Percentiles rank a stretch among this genome's conserved stretches.
Evolutionary conservation across 2,797 vertebrate genomes (phyloP).

Genomic region (Mycteria americana): DNA sequence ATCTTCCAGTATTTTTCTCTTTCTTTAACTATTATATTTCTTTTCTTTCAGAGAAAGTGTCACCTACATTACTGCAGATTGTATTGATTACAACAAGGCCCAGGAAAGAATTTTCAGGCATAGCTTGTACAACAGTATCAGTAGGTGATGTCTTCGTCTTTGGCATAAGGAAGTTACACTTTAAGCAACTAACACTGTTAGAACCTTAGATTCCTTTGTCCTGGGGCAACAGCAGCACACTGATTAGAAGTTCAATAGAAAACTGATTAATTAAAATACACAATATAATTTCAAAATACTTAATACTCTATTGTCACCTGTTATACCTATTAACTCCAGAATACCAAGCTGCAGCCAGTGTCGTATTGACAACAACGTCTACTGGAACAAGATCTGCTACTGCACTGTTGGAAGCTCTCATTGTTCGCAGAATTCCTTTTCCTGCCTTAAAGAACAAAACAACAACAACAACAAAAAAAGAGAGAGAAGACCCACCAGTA

Average conservation of each 20-base stretch:
- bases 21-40: neutral
- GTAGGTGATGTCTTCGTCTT: neutral
- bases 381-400: constrained; percentile 97
- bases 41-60: neutral
- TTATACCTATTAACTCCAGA: constrained; percentile 89
- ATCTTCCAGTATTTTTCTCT: neutral
- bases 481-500: constrained; percentile 50
- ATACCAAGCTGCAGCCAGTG: constrained; percentile 94
- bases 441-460: constrained; percentile 84
- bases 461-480: neutral
- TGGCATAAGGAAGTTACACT: neutral
- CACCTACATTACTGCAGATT: neutral
- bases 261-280: neutral
- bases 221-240: neutral
- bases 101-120: neutral
- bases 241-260: neutral
- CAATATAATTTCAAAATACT: neutral
- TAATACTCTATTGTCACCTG: constrained; percentile 69
- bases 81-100: neutral
- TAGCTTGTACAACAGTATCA: neutral
- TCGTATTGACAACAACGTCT: constrained; percentile 93
- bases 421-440: constrained; percentile 97
- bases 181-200: neutral
- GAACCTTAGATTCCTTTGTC: neutral
- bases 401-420: constrained; percentile 93